Evolutionary conservation across 2,888 invertebrate genomes (phyloP), one percentile per base, ranked within the genome.

Genomic region (Syrphus vitripennis): DNA sequence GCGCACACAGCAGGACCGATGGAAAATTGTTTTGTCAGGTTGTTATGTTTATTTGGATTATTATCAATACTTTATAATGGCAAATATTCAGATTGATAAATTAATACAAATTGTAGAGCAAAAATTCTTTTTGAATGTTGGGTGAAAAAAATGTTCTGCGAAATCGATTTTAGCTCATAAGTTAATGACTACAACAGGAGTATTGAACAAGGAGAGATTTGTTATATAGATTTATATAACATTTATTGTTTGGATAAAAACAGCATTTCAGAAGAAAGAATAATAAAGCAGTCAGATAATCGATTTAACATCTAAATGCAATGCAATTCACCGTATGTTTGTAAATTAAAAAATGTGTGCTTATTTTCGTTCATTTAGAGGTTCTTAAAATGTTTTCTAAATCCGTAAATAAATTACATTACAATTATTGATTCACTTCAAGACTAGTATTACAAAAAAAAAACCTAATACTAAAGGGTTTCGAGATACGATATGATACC

Each of bases 51-150:
- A 55, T 40, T 70, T 45, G 29, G 72, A 84, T 81, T 34, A 48
- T 61, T 72, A 72, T 83, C 80, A 67, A 63, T 26, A n/a, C n/a
- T n/a, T n/a, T n/a, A 42, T 78, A 77, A 77, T 74, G 77, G 59
- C 82, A 82, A n/a, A n/a, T 77, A 76, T 86, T 82, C 82, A 86
- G 59, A 55, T 45, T 19, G 12, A 53, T 48, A 34, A 45, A 34
- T 31, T 63, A 42, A 40, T 40, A n/a, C n/a, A 26, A 61, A 40
- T 65, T 45, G 12, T 19, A 65, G 31, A 74, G 31, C 50, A 34
- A 74, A 71, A 82, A 74, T 50, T 61, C 7, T 24, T 72, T 69
- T 19, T 37, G 67, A 12, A 80, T 76, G 74, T 55, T 70, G 2
- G 16, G 57, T 21, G 34, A 59, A 70, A 61, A 75, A 34, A 70